A percentile compares a stretch with the other conserved stretches of the same genome.
Conservation (phyloP, 2,797 vertebrate genomes). For the Scomberomorus guttatus region DNA sequence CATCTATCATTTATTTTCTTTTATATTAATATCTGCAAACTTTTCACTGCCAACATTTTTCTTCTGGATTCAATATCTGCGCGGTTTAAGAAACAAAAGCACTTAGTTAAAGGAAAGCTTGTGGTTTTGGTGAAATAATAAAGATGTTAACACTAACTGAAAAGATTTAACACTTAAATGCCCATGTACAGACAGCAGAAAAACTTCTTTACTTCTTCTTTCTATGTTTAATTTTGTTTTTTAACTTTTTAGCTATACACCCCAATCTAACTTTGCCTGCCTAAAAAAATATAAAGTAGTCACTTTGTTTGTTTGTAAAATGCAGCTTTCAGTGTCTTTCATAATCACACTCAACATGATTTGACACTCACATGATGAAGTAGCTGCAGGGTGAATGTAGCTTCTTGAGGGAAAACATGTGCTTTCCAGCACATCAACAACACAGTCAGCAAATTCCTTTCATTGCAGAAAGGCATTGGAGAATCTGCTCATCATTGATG, state of each 20-base stretch:
- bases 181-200: too few species aligned
- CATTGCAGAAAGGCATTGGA: not conserved
- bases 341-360: not conserved
- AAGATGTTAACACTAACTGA: not conserved
- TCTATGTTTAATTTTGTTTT: too few species aligned
- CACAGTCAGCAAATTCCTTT: slow-evolving; percentile 1
- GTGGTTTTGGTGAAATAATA: not conserved
- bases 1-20: too few species aligned
- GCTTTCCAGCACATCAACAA: not conserved
- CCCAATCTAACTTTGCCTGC: not conserved
- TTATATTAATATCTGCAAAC: not conserved
- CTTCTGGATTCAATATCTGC: not conserved
- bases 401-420: not conserved
- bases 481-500: slow-evolving; percentile 26
- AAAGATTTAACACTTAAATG: too few species aligned
- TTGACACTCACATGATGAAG: slow-evolving; percentile 8
- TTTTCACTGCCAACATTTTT: not conserved
- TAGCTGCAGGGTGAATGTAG: slow-evolving; percentile 1
- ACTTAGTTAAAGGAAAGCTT: not conserved
- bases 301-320: not conserved
- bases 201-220: too few species aligned
- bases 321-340: not conserved
- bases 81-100: not conserved
- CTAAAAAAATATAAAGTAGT: not conserved
- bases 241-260: too few species aligned